phyloP scores from a whole-genome alignment of 2,113 vertebrate species.

The Urocolius indicus region DNA sequence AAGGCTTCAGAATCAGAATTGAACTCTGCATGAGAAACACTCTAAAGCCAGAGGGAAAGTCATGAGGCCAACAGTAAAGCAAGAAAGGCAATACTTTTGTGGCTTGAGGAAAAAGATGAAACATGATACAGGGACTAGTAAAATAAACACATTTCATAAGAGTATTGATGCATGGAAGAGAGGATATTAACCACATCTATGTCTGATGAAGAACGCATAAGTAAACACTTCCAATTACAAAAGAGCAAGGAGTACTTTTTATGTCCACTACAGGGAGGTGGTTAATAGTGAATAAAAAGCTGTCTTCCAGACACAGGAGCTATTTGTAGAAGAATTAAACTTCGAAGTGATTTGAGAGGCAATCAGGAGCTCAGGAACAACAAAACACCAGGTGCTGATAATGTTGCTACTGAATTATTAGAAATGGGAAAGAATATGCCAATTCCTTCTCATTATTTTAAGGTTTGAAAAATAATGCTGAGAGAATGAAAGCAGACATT shows the following conservation, averaged over 20 bases:
- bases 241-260: not conserved
- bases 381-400: not conserved
- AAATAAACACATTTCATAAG: constrained; percentile 14
- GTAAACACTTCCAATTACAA: not conserved
- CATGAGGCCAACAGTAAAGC: not conserved
- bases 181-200: not conserved
- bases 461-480: not conserved
- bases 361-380: constrained; percentile 24
- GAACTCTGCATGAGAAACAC: not conserved
- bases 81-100: not conserved
- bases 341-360: constrained; percentile 7
- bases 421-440: not conserved
- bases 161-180: not conserved
- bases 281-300: constrained; percentile 6
- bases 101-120: not conserved
- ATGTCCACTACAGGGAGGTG: not conserved
- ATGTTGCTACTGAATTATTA: not conserved
- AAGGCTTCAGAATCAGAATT: not conserved
- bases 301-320: not conserved
- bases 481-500: not conserved
- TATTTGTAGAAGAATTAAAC: constrained; percentile 28
- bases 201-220: constrained; percentile 20
- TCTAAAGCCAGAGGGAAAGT: not conserved
- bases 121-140: not conserved
- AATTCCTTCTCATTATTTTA: not conserved